Evolutionary conservation across 1,140 invertebrate species (phyloP), one percentile per base, ranked within the genome.

Genomic region (Drosophila burlai): DNA sequence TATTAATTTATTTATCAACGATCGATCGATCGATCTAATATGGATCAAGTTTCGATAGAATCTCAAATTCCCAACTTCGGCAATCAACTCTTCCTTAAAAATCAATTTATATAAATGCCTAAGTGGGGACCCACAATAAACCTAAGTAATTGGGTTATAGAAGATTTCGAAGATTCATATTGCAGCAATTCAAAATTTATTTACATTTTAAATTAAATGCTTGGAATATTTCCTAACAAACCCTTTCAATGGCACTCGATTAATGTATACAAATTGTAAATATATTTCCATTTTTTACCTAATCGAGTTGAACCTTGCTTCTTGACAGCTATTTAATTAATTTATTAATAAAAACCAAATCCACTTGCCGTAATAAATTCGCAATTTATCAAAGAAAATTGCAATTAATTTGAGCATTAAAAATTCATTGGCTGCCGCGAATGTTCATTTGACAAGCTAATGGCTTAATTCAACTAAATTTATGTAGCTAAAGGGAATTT

Each of bases 331-430:
- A 24, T 38, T 16, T 6, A 55, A 38, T 16, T 5, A 16, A 55
- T 38, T 24, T 38, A 24, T 16, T 16, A 3, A 24, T 38, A 10
- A 26, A n/a, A 57, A 4, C 5, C n/a, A 40, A 40, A 52, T 4
- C 2, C 11, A 13, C 10, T 34, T 34, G 5, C 50, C 11, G 2
- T 24, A 42, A 42, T 26, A 58, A 42, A 58, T 42, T 9, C 11
- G 1, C 38, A 24, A 29, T 43, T 59, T n/a, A 45, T 59, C 55
- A 45, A 59, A 29, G 38, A 43, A n/a, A 26, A n/a, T n/a, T 57
- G n/a, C 36, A 57, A 57, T 40, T 40, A 29, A 59, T 29, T 13
- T 29, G 2, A 29, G 24, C 55, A 43, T 59, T 58, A 58, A 58
- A 42, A 42, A 58, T 42, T n/a, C 36, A 59, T 59, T 26, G 21